Conservation (phyloP, 2,797 vertebrate genomes). For the Paedocypris micromegethes region DNA sequence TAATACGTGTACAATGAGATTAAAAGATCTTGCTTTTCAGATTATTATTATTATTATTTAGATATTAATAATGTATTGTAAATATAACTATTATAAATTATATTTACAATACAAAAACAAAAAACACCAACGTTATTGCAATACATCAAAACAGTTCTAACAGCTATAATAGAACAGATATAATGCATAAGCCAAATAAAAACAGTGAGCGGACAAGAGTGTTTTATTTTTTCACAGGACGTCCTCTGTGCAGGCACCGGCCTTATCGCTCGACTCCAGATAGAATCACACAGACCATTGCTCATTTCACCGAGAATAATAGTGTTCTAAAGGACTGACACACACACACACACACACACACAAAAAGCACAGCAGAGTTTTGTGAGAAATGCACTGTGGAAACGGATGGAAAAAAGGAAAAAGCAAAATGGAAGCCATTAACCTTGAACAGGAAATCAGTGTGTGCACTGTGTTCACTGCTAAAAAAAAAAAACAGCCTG, state of each 20-base stretch:
- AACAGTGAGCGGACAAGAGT: constrained; percentile 14
- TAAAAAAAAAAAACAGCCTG: background rate
- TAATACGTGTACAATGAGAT: too few relatives aligned
- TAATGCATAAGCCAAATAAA: background rate
- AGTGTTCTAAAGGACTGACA: constrained; percentile 30
- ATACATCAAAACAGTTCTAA: too few relatives aligned
- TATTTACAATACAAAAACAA: too few relatives aligned
- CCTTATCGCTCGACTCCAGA: constrained; percentile 47
- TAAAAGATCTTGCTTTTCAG: too few relatives aligned
- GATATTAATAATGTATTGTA: too few relatives aligned
- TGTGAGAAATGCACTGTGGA: constrained; percentile 39
- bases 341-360: background rate
- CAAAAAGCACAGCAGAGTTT: constrained; percentile 6
- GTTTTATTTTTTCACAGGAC: constrained; percentile 25
- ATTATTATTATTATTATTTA: too few relatives aligned
- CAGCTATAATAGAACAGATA: constrained; percentile 10
- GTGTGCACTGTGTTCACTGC: constrained; percentile 20
- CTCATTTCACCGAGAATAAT: constrained; percentile 46
- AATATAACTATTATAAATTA: too few relatives aligned
- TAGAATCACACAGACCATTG: constrained; percentile 43
- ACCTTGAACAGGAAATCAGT: constrained; percentile 49
- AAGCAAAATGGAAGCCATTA: constrained; percentile 43
- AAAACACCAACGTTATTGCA: too few relatives aligned
- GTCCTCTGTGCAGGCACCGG: constrained; percentile 34
- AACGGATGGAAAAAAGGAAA: constrained; percentile 30